phyloP scores from a whole-genome alignment of 2,888 invertebrate species.

The Phalera bucephala region DNA sequence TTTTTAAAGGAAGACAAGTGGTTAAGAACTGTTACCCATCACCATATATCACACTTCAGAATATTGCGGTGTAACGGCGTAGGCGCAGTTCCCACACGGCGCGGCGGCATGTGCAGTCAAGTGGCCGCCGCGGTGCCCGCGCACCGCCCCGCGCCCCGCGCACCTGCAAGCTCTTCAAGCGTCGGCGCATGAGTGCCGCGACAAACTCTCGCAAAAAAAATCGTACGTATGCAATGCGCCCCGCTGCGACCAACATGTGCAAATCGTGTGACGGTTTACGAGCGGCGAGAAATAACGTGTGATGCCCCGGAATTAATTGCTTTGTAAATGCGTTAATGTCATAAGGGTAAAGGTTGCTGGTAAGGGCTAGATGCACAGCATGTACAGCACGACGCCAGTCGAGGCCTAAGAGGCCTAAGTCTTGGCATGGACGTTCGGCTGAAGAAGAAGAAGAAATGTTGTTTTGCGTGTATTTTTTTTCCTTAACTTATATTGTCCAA shows the following conservation, averaged over 20 bases:
- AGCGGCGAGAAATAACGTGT: no score
- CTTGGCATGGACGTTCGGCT: no score
- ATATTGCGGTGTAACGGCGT: constrained; percentile 7
- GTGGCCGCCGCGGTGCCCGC: constrained; percentile 30
- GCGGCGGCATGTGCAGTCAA: constrained; percentile 45
- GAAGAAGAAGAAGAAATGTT: no score
- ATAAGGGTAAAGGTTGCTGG: no score
- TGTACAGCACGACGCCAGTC: no score
- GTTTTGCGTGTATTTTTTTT: no score
- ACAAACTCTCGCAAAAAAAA: constrained; percentile 1
- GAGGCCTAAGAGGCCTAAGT: no score
- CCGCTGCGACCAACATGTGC: background rate
- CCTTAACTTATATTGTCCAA: no score
- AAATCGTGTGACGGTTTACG: no score
- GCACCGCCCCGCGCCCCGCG: background rate
- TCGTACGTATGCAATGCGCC: background rate
- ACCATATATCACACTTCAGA: constrained; percentile 14
- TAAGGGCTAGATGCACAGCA: no score
- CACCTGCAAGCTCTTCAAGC: constrained; percentile 42
- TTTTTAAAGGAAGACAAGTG: constrained; percentile 16
- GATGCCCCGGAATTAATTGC: no score
- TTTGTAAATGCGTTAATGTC: no score
- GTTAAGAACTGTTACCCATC: constrained; percentile 13
- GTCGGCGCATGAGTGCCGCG: constrained; percentile 10
- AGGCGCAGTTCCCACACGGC: constrained; percentile 20